Conservation (phyloP, 2,113 vertebrate species). For the Oxygymnocypris stewartii region DNA sequence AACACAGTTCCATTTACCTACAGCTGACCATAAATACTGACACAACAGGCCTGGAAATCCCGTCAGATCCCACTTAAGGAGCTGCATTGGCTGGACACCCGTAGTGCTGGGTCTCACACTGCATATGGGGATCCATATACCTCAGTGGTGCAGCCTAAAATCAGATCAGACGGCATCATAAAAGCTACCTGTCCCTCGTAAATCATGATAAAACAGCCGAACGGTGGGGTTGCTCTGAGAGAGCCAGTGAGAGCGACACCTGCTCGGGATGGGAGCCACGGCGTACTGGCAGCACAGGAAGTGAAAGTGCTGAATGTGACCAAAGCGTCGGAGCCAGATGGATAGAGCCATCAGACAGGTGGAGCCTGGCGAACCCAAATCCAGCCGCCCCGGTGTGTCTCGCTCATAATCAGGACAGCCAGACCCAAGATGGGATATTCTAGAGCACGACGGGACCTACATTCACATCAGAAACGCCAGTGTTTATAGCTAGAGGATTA, state of each 20-base stretch:
- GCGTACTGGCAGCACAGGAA: not conserved
- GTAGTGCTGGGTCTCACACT: not conserved
- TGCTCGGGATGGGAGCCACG: not conserved
- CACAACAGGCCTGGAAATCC: constrained; percentile 20
- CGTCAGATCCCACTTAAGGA: constrained; percentile 11
- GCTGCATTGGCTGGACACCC: not conserved
- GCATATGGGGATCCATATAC: not conserved
- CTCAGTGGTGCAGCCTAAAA: not conserved
- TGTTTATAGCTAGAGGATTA: not conserved
- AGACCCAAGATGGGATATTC: not conserved
- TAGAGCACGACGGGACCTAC: not conserved
- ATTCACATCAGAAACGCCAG: not conserved
- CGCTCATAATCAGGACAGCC: constrained; percentile 1
- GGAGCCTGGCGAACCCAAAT: not conserved
- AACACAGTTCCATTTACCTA: constrained; percentile 42
- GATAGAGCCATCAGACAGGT: not conserved
- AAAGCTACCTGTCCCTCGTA: not conserved
- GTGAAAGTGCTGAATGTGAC: not conserved
- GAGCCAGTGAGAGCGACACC: not conserved
- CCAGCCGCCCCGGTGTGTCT: not conserved
- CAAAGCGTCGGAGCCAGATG: constrained; percentile 6
- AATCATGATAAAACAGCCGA: constrained; percentile 25
- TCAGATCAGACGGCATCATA: constrained; percentile 30
- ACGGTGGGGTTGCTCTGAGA: not conserved
- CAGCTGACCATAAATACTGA: constrained; percentile 38